phyloP scores from a whole-genome alignment of 2,797 vertebrate genomes.

The Sebastes minor region DNA sequence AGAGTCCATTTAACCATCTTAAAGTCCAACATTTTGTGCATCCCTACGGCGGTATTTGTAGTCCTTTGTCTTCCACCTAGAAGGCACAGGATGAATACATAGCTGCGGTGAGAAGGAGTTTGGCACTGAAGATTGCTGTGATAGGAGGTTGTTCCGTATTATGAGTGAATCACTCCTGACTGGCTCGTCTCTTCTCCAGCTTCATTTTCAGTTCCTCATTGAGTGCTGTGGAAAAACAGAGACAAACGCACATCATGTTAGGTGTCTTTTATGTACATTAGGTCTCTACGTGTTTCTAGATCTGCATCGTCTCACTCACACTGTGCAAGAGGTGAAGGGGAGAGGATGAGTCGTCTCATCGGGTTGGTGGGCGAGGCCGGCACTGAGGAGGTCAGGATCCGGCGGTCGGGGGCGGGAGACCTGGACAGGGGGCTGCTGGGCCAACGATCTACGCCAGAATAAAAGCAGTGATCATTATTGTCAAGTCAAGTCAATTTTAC shows the following conservation, averaged over 20 bases:
- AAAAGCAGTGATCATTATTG: background rate
- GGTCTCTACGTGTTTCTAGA: background rate
- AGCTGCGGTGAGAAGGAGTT: conserved; percentile 58
- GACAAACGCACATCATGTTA: background rate
- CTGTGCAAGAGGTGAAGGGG: conserved; percentile 82
- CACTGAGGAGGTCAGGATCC: conserved; percentile 72
- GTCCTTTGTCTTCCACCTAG: conserved; percentile 56
- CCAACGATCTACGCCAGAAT: conserved; percentile 70
- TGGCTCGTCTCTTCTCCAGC: conserved; percentile 83
- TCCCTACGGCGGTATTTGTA: conserved; percentile 19
- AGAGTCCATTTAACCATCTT: background rate
- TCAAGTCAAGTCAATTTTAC: too few relatives aligned
- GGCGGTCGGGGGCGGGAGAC: conserved; percentile 75
- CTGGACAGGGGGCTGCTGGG: conserved; percentile 69
- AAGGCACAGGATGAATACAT: conserved; percentile 78
- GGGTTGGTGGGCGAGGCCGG: conserved; percentile 81
- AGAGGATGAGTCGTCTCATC: conserved; percentile 82
- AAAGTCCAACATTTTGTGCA: conserved; percentile 21
- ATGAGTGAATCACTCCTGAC: conserved; percentile 74
- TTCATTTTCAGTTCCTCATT: conserved; percentile 85
- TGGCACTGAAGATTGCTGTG: conserved; percentile 52
- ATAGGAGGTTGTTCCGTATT: conserved; percentile 7
- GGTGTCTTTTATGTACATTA: background rate
- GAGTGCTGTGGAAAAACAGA: conserved; percentile 69
- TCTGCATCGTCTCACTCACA: conserved; percentile 51